phyloP scores from a whole-genome alignment of 2,113 vertebrate genomes.

The Trematomus loennbergii region DNA sequence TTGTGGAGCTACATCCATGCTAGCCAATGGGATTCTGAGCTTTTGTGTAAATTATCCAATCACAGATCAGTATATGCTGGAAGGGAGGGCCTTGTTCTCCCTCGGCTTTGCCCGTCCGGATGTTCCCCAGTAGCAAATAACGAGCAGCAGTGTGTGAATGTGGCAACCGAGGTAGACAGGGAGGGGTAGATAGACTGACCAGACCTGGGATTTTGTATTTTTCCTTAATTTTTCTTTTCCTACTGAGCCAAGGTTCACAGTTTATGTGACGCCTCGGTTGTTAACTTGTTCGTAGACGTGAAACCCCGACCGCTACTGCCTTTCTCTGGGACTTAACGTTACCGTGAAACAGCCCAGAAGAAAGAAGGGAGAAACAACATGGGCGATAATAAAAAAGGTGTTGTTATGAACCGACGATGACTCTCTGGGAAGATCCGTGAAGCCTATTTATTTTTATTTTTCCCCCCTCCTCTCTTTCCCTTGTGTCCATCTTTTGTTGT shows the following conservation, averaged over 20 bases:
- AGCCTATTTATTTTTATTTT: constrained; percentile 83
- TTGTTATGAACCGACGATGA: constrained; percentile 77
- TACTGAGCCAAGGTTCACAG: neutral
- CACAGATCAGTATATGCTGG: neutral
- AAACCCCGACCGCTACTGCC: constrained; percentile 34
- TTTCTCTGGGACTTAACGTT: constrained; percentile 60
- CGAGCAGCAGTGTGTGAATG: constrained; percentile 80
- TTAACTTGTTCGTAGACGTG: constrained; percentile 43
- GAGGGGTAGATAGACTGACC: constrained; percentile 76
- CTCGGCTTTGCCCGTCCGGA: constrained; percentile 79
- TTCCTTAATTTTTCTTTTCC: constrained; percentile 36
- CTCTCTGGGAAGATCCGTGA: constrained; percentile 74
- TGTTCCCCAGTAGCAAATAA: constrained; percentile 78
- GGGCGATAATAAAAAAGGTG: constrained; percentile 72
- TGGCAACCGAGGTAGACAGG: constrained; percentile 79
- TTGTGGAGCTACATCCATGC: neutral
- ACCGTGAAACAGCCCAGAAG: constrained; percentile 67
- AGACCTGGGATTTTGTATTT: constrained; percentile 41
- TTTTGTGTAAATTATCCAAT: constrained; percentile 55
- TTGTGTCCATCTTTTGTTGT: constrained; percentile 26
- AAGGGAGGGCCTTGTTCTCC: constrained; percentile 57
- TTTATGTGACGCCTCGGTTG: constrained; percentile 21
- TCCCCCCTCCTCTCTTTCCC: constrained; percentile 22
- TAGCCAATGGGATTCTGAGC: constrained; percentile 56
- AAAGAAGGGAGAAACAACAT: constrained; percentile 76